phyloP scores from a whole-genome alignment of 2,888 invertebrate species.

The Latrodectus elegans region DNA sequence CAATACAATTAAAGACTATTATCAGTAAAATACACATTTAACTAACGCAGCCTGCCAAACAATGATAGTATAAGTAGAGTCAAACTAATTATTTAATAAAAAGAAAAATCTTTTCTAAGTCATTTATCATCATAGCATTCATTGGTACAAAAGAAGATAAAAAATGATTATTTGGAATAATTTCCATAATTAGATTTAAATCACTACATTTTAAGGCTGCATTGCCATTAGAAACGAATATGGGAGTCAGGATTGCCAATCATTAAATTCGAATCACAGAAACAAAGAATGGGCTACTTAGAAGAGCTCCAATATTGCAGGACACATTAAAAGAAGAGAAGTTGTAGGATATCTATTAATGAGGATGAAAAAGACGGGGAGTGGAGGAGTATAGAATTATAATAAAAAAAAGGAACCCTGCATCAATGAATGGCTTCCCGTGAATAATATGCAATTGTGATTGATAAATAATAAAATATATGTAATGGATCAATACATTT shows the following conservation, averaged over 20 bases:
- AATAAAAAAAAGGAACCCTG: no score
- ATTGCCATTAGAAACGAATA: no score
- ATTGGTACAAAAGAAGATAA: background rate
- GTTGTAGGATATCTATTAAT: no score
- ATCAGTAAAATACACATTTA: background rate
- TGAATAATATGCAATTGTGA: no score
- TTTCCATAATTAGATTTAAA: slow-evolving; percentile 31
- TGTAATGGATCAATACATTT: no score
- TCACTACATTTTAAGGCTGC: background rate
- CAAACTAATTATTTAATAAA: background rate
- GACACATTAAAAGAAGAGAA: no score
- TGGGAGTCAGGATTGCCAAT: slow-evolving; percentile 4
- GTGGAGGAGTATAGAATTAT: no score
- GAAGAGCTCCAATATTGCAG: no score
- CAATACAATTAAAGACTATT: no score
- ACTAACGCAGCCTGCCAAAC: background rate
- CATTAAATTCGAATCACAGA: background rate
- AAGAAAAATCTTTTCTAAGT: background rate
- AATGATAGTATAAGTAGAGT: background rate
- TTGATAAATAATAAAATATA: no score
- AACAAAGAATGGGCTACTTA: background rate
- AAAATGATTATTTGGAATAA: slow-evolving; percentile 1
- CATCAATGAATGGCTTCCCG: no score
- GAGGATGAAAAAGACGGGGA: no score
- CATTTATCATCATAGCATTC: background rate